Conservation (phyloP, 1,140 invertebrate genomes). For the Caenorhabditis latens region DNA sequence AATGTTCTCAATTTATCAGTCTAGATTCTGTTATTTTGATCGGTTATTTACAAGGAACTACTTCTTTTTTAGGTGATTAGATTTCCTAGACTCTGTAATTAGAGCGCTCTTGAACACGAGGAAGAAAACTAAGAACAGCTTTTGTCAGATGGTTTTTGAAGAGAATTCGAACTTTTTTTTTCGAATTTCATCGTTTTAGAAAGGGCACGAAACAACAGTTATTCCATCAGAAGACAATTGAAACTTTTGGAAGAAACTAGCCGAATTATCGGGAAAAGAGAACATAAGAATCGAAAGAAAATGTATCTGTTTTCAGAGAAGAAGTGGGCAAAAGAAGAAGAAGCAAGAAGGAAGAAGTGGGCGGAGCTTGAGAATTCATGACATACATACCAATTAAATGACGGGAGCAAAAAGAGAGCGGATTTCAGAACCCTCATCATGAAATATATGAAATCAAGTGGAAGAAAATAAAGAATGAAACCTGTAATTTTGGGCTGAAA, state of each 20-base stretch:
- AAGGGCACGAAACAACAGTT: conserved; percentile 14
- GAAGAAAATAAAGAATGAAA: neutral
- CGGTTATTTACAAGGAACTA: neutral
- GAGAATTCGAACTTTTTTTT: neutral
- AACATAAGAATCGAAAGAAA: neutral
- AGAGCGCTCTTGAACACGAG: neutral
- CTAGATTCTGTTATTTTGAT: neutral
- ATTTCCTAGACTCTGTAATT: neutral
- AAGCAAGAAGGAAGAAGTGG: neutral
- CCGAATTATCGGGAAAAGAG: conserved; percentile 1
- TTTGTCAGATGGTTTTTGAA: neutral
- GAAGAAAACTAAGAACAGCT: neutral
- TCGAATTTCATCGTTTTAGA: neutral
- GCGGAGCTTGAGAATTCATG: conserved; percentile 43
- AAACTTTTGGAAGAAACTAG: neutral
- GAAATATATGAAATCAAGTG: no score
- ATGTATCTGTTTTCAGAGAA: neutral
- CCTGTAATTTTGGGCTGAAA: neutral
- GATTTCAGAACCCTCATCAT: neutral
- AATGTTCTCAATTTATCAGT: neutral
- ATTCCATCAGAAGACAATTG: conserved; percentile 1
- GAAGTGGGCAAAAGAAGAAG: neutral
- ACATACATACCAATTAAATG: conserved; percentile 54
- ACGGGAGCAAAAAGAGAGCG: neutral
- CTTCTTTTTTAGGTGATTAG: neutral